Evolutionary conservation across 2,113 vertebrate species (phyloP).

Genomic region (Anhinga anhinga): DNA sequence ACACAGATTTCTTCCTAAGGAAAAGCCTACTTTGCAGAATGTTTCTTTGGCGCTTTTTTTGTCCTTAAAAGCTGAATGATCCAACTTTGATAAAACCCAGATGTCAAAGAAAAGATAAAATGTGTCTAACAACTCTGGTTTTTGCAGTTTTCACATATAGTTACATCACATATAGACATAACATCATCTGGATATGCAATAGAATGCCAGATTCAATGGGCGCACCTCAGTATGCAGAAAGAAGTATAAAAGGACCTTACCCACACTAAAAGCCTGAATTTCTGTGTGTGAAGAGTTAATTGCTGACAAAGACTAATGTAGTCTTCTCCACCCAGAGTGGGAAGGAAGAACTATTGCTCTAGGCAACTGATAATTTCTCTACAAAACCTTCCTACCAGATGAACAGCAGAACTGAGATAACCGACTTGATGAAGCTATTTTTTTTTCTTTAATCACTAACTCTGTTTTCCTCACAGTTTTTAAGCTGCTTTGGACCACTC

Average conservation of each 20-base stretch:
- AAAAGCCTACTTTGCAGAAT: not conserved
- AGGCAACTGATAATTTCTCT: not conserved
- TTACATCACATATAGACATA: not conserved
- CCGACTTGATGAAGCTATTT: not conserved
- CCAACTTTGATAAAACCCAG: not conserved
- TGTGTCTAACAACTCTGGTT: not conserved
- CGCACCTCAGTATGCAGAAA: not conserved
- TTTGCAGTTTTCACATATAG: not conserved
- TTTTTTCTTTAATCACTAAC: not conserved
- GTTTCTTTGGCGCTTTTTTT: not conserved
- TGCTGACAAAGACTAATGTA: not conserved
- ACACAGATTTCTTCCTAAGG: not conserved
- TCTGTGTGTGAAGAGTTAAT: not conserved
- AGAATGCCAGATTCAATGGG: not conserved
- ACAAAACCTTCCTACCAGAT: not conserved
- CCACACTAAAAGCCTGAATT: not conserved
- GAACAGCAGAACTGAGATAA: not conserved
- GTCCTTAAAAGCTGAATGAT: not conserved
- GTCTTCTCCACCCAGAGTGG: not conserved
- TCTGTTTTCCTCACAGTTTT: not conserved
- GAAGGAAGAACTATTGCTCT: not conserved
- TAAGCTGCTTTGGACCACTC: not conserved
- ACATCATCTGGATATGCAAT: not conserved
- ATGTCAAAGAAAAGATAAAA: not conserved
- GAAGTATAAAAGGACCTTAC: not conserved